A percentile compares a stretch with the other conserved stretches of the same genome.
phyloP scores from a whole-genome alignment of 2,113 vertebrate species.

The Hemiscyllium ocellatum region DNA sequence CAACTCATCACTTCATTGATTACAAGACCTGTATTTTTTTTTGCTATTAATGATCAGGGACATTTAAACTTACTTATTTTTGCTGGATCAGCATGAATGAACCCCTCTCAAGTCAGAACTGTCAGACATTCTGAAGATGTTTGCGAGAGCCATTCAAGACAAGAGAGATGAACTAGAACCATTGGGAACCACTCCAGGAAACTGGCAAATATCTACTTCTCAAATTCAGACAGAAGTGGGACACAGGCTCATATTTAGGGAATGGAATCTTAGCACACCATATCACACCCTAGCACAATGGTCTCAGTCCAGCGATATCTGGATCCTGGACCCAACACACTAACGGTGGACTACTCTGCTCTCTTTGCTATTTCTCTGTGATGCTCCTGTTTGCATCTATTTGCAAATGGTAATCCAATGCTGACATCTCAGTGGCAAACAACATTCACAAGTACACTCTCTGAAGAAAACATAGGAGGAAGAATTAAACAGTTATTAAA shows the following conservation, averaged over 20 bases:
- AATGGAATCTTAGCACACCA: too few relatives aligned
- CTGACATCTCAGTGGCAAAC: not conserved
- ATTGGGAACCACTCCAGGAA: not conserved
- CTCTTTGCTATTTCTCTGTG: slow-evolving; percentile 18
- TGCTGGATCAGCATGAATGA: not conserved
- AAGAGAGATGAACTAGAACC: not conserved
- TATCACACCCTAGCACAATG: not conserved
- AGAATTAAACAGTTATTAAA: not conserved
- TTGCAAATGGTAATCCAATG: not conserved
- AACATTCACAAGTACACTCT: not conserved
- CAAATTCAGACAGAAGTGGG: too few relatives aligned
- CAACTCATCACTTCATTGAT: not conserved
- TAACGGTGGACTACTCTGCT: not conserved
- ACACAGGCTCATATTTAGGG: too few relatives aligned
- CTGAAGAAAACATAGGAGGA: not conserved
- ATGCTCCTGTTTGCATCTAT: slow-evolving; percentile 1
- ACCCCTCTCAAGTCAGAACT: not conserved
- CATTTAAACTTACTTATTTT: not conserved
- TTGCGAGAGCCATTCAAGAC: not conserved
- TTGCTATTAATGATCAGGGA: not conserved
- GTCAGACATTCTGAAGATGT: not conserved
- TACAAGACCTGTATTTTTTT: not conserved
- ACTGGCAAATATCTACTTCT: slow-evolving; percentile 29
- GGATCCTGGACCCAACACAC: not conserved
- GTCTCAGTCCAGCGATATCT: not conserved